Evolutionary conservation across 2,113 vertebrate genomes (phyloP).

Genomic region (Gasterosteus nipponicus): DNA sequence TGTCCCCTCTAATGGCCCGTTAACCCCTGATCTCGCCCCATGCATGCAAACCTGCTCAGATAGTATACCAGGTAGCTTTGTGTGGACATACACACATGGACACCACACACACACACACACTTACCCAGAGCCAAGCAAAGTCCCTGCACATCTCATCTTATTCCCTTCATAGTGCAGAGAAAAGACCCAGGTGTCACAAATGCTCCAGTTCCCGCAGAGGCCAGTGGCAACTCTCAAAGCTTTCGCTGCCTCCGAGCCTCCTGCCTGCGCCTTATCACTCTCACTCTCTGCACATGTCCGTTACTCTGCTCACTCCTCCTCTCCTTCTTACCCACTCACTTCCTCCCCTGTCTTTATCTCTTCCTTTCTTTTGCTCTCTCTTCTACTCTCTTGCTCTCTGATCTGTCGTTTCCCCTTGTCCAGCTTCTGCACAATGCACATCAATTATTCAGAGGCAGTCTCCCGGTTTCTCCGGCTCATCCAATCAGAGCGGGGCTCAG

Average conservation of each 20-base stretch:
- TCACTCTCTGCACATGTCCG: slow-evolving; percentile 70
- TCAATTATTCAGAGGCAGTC: slow-evolving; percentile 99
- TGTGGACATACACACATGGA: slow-evolving; percentile 31
- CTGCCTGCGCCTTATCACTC: slow-evolving; percentile 71
- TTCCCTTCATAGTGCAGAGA: slow-evolving; percentile 81
- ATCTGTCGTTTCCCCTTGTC: slow-evolving; percentile 88
- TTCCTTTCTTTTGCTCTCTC: slow-evolving; percentile 63
- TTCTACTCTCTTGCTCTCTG: slow-evolving; percentile 79
- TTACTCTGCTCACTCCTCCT: slow-evolving; percentile 68
- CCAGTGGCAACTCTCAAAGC: slow-evolving; percentile 85
- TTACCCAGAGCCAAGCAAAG: slow-evolving; percentile 79
- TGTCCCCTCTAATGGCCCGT: slow-evolving; percentile 10
- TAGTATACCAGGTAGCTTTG: slow-evolving; percentile 24
- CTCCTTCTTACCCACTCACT: slow-evolving; percentile 59
- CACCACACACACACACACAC: slow-evolving; percentile 55
- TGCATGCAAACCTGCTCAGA: slow-evolving; percentile 35
- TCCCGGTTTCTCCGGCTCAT: slow-evolving; percentile 95
- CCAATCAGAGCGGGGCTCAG: slow-evolving; percentile 96
- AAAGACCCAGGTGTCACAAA: slow-evolving; percentile 86
- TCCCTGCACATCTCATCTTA: slow-evolving; percentile 80
- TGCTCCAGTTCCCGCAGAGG: slow-evolving; percentile 87
- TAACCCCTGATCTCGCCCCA: slow-evolving; percentile 20
- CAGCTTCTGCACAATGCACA: slow-evolving; percentile 97
- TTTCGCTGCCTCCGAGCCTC: slow-evolving; percentile 71
- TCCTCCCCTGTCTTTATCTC: slow-evolving; percentile 38